Evolutionary conservation across 1,140 invertebrate species (phyloP).

Genomic region (Lordiphosa collinella): DNA sequence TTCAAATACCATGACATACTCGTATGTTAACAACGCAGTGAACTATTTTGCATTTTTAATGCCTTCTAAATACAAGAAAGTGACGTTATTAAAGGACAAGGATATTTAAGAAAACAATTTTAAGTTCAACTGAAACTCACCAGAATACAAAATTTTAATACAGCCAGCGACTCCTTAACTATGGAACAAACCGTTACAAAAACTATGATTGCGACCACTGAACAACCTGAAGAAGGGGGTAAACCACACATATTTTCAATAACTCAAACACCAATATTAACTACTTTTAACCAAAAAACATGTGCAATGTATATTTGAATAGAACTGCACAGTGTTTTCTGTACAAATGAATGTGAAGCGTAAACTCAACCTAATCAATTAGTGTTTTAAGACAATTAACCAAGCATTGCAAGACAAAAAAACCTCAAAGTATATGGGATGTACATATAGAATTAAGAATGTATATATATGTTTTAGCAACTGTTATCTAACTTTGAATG

Average conservation of each 20-base stretch:
- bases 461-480: no score
- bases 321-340: neutral
- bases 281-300: slow-evolving; percentile 11
- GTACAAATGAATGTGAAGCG: slow-evolving; percentile 5
- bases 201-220: slow-evolving; percentile 58
- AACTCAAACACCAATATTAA: slow-evolving; percentile 25
- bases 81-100: no score
- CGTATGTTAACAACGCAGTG: no score
- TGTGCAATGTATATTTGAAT: slow-evolving; percentile 16
- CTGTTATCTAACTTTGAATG: no score
- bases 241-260: slow-evolving; percentile 52
- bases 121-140: slow-evolving; percentile 18
- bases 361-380: neutral
- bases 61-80: no score
- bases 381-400: neutral
- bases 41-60: no score
- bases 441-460: no score
- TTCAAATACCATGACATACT: no score
- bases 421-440: neutral
- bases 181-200: slow-evolving; percentile 64
- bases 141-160: slow-evolving; percentile 40
- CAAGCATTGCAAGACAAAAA: neutral
- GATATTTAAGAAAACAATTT: neutral
- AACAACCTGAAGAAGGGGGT: slow-evolving; percentile 68
- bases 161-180: slow-evolving; percentile 53